A percentile compares a stretch with the other conserved stretches of the same genome.
Evolutionary conservation across 2,888 invertebrate species (phyloP).

Genomic region (Philereme transversata): DNA sequence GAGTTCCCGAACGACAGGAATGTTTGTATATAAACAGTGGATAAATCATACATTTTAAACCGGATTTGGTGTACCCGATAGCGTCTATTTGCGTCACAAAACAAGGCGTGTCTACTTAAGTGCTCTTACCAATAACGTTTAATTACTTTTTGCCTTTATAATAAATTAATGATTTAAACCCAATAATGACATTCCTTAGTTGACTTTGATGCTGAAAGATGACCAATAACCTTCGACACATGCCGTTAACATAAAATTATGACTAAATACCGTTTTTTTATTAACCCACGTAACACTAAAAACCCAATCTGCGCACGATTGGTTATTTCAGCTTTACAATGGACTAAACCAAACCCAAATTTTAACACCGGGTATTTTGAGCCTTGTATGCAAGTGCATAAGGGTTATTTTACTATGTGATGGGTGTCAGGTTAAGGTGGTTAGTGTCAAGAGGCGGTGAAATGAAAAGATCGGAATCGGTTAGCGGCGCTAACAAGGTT

Average conservation of each 20-base stretch:
- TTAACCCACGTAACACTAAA: constrained; percentile 42
- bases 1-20: no score
- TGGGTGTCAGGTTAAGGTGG: not conserved
- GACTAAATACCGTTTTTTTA: constrained; percentile 15
- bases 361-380: constrained; percentile 15
- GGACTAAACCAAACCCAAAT: constrained; percentile 44
- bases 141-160: not conserved
- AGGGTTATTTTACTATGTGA: constrained; percentile 23
- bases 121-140: not conserved
- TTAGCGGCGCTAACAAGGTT: constrained; percentile 15
- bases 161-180: not conserved
- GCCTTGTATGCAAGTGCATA: constrained; percentile 30
- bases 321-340: constrained; percentile 56
- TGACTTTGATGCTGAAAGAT: constrained; percentile 13
- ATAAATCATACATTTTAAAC: no score
- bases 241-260: constrained; percentile 16
- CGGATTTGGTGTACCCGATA: no score
- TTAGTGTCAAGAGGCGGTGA: constrained; percentile 3
- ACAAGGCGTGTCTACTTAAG: no score
- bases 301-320: constrained; percentile 52
- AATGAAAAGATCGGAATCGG: constrained; percentile 12
- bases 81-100: no score
- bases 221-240: constrained; percentile 1
- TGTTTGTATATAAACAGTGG: no score
- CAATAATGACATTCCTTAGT: not conserved